Percentiles rank a stretch among this genome's conserved stretches.
Conservation (phyloP, 2,113 vertebrate genomes). For the Tichodroma muraria region DNA sequence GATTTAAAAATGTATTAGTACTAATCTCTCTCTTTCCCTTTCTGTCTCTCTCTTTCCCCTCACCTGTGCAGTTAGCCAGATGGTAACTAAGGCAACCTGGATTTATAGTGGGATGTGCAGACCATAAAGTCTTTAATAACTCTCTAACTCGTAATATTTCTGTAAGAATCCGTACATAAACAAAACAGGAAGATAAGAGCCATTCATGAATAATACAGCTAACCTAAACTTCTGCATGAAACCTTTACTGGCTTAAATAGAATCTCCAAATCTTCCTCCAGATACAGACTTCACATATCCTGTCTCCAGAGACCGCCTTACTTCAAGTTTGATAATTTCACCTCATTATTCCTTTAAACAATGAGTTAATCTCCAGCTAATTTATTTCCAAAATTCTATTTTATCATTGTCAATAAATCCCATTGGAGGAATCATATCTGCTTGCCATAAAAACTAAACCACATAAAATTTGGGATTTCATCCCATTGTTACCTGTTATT, state of each 20-base stretch:
- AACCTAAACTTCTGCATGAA: not conserved
- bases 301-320: not conserved
- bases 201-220: not conserved
- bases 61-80: constrained; percentile 26
- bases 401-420: not conserved
- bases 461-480: not conserved
- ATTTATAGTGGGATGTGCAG: not conserved
- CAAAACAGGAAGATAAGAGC: not conserved
- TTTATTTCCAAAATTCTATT: not conserved
- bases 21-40: not conserved
- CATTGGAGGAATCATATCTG: not conserved
- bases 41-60: not conserved
- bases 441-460: not conserved
- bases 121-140: not conserved
- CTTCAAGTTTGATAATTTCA: not conserved
- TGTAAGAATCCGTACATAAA: not conserved
- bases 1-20: not conserved
- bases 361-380: not conserved
- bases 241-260: not conserved
- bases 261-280: not conserved
- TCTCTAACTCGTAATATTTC: not conserved
- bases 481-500: not conserved
- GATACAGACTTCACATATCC: not conserved
- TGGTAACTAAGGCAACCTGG: constrained; percentile 40
- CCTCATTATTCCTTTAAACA: not conserved